phyloP scores from a whole-genome alignment of 2,113 vertebrate species.

The Sigmodon hispidus region DNA sequence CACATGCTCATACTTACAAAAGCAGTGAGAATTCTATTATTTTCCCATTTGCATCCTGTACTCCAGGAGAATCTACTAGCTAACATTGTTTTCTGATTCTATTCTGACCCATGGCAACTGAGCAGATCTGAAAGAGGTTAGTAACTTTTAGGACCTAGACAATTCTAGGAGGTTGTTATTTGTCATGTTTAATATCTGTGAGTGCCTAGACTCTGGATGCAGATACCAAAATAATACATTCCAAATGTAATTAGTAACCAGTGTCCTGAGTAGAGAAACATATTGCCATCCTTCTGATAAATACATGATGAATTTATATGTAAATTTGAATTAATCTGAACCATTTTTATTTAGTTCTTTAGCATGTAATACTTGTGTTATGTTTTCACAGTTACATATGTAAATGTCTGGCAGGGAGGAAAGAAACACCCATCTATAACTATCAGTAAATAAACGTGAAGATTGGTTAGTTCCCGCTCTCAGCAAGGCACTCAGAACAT shows the following conservation, averaged over 20 bases:
- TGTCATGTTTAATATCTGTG: neutral
- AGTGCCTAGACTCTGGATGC: neutral
- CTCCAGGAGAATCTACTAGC: neutral
- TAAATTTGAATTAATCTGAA: neutral
- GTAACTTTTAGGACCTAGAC: neutral
- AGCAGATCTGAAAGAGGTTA: neutral
- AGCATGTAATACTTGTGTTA: neutral
- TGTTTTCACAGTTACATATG: neutral
- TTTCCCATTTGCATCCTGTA: neutral
- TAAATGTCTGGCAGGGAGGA: neutral
- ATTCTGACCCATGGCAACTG: neutral
- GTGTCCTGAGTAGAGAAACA: neutral
- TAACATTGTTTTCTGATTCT: neutral
- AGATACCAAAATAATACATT: neutral
- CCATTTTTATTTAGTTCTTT: neutral
- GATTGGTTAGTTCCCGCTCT: neutral
- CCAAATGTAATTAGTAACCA: neutral
- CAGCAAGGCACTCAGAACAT: neutral
- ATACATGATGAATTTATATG: neutral
- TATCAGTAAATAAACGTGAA: neutral
- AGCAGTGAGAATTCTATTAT: neutral
- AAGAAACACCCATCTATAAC: no score
- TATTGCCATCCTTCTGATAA: neutral
- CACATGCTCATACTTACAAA: neutral
- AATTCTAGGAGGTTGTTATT: neutral